These are phyloP conservation scores for Hydropsyche betteni DNA, from an alignment of 2,888 invertebrate genomes.

Conservation along the genomic window DNA sequence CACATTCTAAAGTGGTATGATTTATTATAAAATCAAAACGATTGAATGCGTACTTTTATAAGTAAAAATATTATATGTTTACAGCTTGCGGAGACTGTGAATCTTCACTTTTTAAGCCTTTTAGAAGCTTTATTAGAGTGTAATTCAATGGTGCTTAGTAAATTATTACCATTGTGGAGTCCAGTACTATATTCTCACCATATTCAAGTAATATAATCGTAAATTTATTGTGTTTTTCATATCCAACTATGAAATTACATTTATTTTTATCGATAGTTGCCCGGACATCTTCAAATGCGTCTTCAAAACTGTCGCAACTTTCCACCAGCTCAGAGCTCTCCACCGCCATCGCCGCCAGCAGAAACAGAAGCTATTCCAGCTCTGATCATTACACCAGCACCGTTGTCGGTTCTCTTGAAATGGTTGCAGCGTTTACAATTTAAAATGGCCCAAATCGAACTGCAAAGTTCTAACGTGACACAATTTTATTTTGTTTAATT, in stretches of 20 bases:
- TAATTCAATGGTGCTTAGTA: constrained; percentile 90
- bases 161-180: constrained; percentile 94
- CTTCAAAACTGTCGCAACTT: constrained; percentile 89
- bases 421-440: constrained; percentile 95
- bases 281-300: constrained; percentile 86
- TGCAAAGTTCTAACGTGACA: constrained; percentile 55
- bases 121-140: constrained; percentile 95
- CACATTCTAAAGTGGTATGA: constrained; percentile 86
- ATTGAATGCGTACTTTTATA: not conserved
- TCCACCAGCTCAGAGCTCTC: constrained; percentile 64
- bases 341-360: constrained; percentile 73
- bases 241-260: not conserved
- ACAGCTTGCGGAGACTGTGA: constrained; percentile 97
- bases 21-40: not conserved
- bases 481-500: constrained; percentile 51
- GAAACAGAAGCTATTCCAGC: constrained; percentile 83
- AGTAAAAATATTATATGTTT: constrained; percentile 53
- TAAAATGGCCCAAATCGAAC: constrained; percentile 97
- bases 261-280: constrained; percentile 70
- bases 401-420: constrained; percentile 69
- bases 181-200: constrained; percentile 94
- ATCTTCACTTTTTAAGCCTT: constrained; percentile 93
- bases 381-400: constrained; percentile 57
- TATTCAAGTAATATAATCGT: constrained; percentile 67
- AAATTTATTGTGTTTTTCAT: not conserved